A percentile compares a stretch with the other conserved stretches of the same genome.
Conservation (phyloP, 2,113 vertebrate genomes). For the Anarhynchus alexandrinus region DNA sequence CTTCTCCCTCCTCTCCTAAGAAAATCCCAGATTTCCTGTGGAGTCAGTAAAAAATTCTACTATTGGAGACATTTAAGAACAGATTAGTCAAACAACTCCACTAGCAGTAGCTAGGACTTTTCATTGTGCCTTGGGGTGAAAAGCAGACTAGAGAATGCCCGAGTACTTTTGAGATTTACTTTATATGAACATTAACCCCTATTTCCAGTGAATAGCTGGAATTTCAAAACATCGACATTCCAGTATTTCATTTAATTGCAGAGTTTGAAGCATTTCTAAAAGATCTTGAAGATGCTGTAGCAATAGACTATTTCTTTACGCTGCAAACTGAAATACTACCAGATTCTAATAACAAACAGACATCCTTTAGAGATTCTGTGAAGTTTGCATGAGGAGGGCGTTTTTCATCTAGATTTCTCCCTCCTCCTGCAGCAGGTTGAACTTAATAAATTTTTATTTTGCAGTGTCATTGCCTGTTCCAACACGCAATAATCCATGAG, state of each 20-base stretch:
- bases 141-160: neutral
- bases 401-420: neutral
- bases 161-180: neutral
- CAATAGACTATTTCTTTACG: neutral
- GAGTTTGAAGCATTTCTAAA: neutral
- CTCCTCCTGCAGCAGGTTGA: neutral
- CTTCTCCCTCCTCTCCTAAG: neutral
- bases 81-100: neutral
- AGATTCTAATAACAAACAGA: neutral
- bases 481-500: neutral
- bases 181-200: neutral
- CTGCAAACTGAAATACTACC: neutral
- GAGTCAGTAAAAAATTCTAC: neutral
- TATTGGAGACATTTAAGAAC: neutral
- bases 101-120: neutral
- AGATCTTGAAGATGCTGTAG: neutral
- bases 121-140: neutral
- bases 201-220: neutral
- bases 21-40: neutral
- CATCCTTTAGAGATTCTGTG: neutral
- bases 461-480: neutral
- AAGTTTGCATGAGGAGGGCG: neutral
- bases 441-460: neutral
- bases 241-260: neutral
- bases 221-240: neutral